Evolutionary conservation across 1,140 invertebrate species (phyloP).

Genomic region (Brachionus rotundiformis): DNA sequence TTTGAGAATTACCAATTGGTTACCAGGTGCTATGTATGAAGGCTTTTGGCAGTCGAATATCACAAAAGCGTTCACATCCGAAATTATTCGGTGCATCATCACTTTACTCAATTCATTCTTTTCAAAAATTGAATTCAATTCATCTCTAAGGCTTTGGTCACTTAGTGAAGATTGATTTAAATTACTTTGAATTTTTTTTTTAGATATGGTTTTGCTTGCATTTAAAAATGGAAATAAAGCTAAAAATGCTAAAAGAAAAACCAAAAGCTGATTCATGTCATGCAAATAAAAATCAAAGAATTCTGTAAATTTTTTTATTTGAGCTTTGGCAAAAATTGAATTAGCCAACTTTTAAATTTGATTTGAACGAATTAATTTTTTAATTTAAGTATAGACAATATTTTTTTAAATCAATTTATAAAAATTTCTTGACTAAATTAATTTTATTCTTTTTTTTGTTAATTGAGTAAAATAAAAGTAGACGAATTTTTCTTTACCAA

Average conservation of each 20-base stretch:
- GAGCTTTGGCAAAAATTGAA: not conserved
- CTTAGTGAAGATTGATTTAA: not conserved
- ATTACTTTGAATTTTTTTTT: not conserved
- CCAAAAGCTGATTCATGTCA: not conserved
- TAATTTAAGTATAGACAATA: too few species aligned
- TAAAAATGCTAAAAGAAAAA: not conserved
- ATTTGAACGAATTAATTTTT: too few species aligned
- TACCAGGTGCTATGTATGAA: conserved; percentile 10
- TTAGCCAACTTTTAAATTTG: not conserved
- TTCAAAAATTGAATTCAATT: not conserved
- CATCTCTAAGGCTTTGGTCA: not conserved
- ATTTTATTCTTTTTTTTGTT: too few species aligned
- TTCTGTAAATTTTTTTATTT: not conserved
- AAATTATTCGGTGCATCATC: conserved; percentile 22
- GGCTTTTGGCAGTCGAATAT: conserved; percentile 42
- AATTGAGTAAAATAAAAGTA: too few species aligned
- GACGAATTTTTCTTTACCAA: too few species aligned
- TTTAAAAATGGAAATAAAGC: not conserved
- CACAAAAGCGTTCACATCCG: not conserved
- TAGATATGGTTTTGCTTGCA: not conserved
- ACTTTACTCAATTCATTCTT: not conserved
- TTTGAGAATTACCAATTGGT: conserved; percentile 4
- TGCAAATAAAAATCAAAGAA: not conserved
- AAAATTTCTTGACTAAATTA: too few species aligned
- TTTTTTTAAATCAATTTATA: too few species aligned